phyloP scores from a whole-genome alignment of 2,888 invertebrate species.

The Plusia festucae region DNA sequence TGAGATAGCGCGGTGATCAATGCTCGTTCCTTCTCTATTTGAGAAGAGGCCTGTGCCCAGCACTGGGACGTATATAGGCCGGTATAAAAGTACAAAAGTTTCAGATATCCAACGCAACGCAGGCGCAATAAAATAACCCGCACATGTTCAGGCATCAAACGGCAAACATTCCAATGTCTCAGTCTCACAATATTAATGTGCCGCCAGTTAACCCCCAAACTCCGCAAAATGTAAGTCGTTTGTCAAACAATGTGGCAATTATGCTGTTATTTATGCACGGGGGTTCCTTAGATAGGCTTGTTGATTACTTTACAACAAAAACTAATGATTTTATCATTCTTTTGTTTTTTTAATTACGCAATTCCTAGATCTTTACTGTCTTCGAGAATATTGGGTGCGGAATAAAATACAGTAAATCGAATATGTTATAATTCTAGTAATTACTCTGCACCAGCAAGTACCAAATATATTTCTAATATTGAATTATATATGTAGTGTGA shows the following conservation, averaged over 20 bases:
- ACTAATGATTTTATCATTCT: slow-evolving; percentile 9
- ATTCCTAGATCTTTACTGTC: not conserved
- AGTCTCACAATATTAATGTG: slow-evolving; percentile 52
- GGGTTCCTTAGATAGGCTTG: slow-evolving; percentile 74
- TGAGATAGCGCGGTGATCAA: too few species aligned
- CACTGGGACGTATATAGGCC: too few species aligned
- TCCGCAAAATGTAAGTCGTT: slow-evolving; percentile 78
- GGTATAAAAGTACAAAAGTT: too few species aligned
- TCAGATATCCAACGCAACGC: not conserved
- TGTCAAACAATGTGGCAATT: slow-evolving; percentile 84
- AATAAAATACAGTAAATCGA: too few species aligned
- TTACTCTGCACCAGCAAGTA: too few species aligned
- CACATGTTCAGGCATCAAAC: slow-evolving; percentile 46
- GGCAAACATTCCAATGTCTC: slow-evolving; percentile 40
- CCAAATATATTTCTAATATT: too few species aligned
- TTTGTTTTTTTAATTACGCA: slow-evolving; percentile 4
- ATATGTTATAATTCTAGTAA: too few species aligned
- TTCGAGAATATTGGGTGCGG: too few species aligned
- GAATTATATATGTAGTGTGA: too few species aligned
- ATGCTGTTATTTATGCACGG: slow-evolving; percentile 83
- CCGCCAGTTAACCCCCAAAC: slow-evolving; percentile 67
- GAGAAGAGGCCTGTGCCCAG: too few species aligned
- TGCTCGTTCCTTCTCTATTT: too few species aligned
- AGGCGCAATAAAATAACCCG: slow-evolving; percentile 25
- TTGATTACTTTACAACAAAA: slow-evolving; percentile 47